Conservation (phyloP, 2,797 vertebrate species). For the Labroides dimidiatus region DNA sequence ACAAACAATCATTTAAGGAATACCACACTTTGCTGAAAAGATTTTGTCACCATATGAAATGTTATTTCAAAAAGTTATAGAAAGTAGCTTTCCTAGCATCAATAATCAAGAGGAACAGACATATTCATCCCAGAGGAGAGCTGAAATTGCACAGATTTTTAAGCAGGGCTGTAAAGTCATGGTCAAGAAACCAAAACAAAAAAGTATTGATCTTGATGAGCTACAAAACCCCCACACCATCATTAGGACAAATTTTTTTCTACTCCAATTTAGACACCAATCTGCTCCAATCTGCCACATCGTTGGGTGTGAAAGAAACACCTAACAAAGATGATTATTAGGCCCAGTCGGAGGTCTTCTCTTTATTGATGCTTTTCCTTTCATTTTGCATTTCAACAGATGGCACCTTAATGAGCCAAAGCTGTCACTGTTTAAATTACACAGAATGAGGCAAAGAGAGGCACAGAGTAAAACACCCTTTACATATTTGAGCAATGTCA, state of each 20-base stretch:
- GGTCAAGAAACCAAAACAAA: constrained; percentile 8
- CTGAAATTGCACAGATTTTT: constrained; percentile 1
- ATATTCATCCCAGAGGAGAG: background rate
- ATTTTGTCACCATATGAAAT: too few relatives aligned
- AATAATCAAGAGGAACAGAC: background rate
- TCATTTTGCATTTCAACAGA: constrained; percentile 69
- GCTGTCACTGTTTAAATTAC: constrained; percentile 70
- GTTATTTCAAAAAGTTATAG: too few relatives aligned
- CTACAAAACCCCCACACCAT: background rate
- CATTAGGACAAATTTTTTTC: background rate
- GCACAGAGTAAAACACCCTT: constrained; percentile 55
- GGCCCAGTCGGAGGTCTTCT: constrained; percentile 31
- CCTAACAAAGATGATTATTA: constrained; percentile 44
- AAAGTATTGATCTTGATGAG: constrained; percentile 1
- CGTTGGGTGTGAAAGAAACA: constrained; percentile 22
- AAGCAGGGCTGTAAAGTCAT: background rate
- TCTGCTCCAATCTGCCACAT: constrained; percentile 5
- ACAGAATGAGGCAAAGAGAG: constrained; percentile 31
- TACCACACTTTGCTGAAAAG: too few relatives aligned
- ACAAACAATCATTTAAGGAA: too few relatives aligned
- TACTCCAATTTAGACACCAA: constrained; percentile 14
- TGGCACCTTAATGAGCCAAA: constrained; percentile 73
- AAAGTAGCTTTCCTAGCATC: background rate
- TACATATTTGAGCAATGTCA: constrained; percentile 76
- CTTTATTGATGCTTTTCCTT: constrained; percentile 34